Conservation (phyloP, 2,888 invertebrate genomes). For the Drosophila neutralis region DNA sequence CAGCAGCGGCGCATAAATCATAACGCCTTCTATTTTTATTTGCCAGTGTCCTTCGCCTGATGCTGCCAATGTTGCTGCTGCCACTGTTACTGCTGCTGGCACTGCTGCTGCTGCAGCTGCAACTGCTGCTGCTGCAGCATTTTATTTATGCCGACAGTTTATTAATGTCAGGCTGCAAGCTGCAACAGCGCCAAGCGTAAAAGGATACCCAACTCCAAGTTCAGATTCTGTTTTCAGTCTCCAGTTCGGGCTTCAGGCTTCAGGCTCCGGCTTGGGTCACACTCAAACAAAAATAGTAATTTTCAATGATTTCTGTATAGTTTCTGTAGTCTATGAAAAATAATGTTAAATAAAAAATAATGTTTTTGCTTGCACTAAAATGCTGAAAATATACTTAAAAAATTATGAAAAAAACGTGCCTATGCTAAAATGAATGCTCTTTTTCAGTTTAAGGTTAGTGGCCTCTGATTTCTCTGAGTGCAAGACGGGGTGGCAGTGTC, state of each 20-base stretch:
- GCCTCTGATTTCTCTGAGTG: neutral
- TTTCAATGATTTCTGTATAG: neutral
- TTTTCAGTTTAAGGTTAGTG: neutral
- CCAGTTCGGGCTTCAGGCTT: slow-evolving; percentile 9
- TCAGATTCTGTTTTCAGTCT: slow-evolving; percentile 10
- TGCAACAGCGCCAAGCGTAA: slow-evolving; percentile 15
- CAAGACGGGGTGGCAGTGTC: slow-evolving; percentile 4
- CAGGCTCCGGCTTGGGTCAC: slow-evolving; percentile 1
- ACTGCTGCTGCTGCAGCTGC: slow-evolving; percentile 15
- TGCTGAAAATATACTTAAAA: neutral
- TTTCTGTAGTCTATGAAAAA: neutral
- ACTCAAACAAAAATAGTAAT: neutral
- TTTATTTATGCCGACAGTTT: slow-evolving; percentile 82
- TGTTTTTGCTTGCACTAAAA: neutral
- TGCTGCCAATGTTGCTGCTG: slow-evolving; percentile 19
- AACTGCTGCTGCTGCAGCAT: slow-evolving; percentile 39
- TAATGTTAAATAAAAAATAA: no score
- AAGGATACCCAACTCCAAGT: slow-evolving; percentile 38
- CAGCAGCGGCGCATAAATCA: slow-evolving; percentile 67
- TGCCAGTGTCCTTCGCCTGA: slow-evolving; percentile 43
- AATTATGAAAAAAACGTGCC: neutral
- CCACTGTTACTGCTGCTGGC: slow-evolving; percentile 21
- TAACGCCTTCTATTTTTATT: slow-evolving; percentile 65
- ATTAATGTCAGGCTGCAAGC: slow-evolving; percentile 71
- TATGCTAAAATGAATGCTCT: neutral